phyloP scores from a whole-genome alignment of 2,113 vertebrate species.

The Ammospiza caudacuta region DNA sequence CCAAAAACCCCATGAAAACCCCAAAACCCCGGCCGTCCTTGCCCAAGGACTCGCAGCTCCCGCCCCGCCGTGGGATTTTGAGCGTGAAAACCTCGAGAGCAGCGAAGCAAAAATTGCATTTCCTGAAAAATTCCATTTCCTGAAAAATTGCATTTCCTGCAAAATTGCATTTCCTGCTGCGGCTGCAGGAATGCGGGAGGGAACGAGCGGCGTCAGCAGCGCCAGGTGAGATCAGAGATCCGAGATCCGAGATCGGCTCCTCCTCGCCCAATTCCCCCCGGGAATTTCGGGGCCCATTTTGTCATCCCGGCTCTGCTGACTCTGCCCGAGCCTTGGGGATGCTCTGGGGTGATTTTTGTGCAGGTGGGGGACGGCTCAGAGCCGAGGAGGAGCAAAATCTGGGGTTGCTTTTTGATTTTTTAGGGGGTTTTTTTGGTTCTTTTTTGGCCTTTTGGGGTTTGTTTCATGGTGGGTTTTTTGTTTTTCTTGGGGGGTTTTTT shows the following conservation, averaged over 20 bases:
- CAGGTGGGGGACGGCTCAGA: no score
- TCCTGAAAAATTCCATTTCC: background rate
- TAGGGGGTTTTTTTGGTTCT: no score
- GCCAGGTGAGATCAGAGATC: background rate
- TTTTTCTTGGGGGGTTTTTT: no score
- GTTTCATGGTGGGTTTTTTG: no score
- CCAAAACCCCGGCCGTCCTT: no score
- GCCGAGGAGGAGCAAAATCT: background rate
- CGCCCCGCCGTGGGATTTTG: background rate
- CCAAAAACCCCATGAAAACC: no score
- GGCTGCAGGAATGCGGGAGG: background rate
- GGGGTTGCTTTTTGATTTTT: no score
- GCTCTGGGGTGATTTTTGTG: background rate
- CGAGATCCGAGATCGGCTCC: no score
- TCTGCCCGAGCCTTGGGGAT: background rate
- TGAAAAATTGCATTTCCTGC: background rate
- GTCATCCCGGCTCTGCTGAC: background rate
- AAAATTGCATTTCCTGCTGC: background rate
- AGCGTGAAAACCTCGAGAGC: background rate
- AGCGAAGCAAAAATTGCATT: background rate
- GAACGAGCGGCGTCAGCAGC: background rate
- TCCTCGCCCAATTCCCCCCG: background rate
- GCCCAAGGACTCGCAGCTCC: background rate
- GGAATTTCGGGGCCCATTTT: background rate
- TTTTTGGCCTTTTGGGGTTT: no score